phyloP scores from a whole-genome alignment of 2,888 invertebrate genomes.

The Cryptosula pallasiana region DNA sequence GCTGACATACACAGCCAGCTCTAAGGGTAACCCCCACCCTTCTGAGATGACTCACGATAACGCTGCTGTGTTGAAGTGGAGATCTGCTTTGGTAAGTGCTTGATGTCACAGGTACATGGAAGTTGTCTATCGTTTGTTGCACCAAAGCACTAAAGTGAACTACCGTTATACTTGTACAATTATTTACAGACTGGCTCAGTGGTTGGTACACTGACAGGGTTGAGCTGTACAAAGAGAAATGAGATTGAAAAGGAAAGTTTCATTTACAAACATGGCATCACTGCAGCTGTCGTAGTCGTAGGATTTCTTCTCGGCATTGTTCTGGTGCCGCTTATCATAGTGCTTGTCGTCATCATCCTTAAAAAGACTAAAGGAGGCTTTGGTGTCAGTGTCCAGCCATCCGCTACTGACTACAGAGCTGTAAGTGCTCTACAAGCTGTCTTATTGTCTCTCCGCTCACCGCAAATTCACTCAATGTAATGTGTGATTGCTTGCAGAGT shows the following conservation, averaged over 20 bases:
- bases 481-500: too few species aligned
- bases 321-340: background rate
- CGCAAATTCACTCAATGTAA: too few species aligned
- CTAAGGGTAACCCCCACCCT: background rate
- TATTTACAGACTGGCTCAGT: background rate
- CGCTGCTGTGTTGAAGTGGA: background rate
- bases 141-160: too few species aligned
- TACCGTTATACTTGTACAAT: too few species aligned
- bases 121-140: too few species aligned
- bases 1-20: background rate
- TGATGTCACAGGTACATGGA: too few species aligned
- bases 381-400: background rate
- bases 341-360: background rate
- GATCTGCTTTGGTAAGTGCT: background rate
- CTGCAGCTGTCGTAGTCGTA: background rate
- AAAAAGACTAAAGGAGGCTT: conserved; percentile 2
- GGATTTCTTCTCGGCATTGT: conserved; percentile 6
- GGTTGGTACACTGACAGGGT: background rate
- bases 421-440: background rate
- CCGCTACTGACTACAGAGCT: conserved; percentile 2
- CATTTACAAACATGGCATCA: background rate
- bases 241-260: background rate
- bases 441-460: too few species aligned
- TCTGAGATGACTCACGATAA: background rate
- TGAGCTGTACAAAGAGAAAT: background rate